Base-by-base conservation (phyloP, 2,797 vertebrate genomes). In the Pempheris klunzingeri region DNA sequence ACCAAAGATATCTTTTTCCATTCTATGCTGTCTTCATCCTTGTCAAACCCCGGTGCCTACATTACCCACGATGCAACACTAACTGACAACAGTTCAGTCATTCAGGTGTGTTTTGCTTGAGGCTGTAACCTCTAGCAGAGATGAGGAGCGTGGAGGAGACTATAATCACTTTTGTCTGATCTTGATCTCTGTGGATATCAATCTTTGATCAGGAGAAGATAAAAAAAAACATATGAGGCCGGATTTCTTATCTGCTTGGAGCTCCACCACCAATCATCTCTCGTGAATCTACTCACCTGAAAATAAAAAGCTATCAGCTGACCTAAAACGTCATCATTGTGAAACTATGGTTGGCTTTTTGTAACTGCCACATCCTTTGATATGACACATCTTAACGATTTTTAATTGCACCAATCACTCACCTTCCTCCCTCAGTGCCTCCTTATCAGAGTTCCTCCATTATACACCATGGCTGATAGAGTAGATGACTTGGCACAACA, bases 401-500 rank as follows among this genome's bases (percentile, higher is more conserved):
- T 63, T 52, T 26, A 20, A 36, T 12, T 17, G 22, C 7, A 57
- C 14, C 3, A 38, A 62, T 78, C 39, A n/a, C 18, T 0, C 28
- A 24, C 17, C 18, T 38, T 52, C 34, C 26, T 34, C 13, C 44
- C 26, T 49, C 4, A 3, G 26, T 53, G 30, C 30, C 7, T 24
- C 60, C 32, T 54, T 80, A 82, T 87, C 70, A 28, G 26, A 30
- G 13, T 18, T 47, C 20, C 22, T 30, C 17, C 38, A 41, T 60
- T 63, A 49, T 20, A 49, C 22, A 54, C 22, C 18, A 46, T n/a
- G 46, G 26, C 47, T 44, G 41, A 80, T 22, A 54, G 69, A 63
- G 54, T 12, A 7, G 43, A 87, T 39, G 82, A 80, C 71, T 75
- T 24, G 34, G 39, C 47, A 28, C 34, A 39, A 30, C 41, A 69